phyloP scores from a whole-genome alignment of 2,888 invertebrate genomes.

The Zele albiditarsus region DNA sequence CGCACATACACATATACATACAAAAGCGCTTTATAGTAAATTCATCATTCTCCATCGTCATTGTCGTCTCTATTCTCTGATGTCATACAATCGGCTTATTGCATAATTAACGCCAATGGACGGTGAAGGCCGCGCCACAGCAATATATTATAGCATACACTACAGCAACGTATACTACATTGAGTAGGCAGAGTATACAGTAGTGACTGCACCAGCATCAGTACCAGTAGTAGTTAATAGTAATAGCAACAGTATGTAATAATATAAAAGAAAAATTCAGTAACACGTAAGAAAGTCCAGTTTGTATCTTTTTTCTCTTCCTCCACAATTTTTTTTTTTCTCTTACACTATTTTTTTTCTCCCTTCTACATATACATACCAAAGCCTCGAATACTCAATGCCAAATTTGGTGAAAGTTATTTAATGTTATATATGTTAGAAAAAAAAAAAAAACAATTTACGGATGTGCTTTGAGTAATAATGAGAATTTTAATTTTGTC shows the following conservation, averaged over 20 bases:
- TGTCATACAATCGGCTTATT: conserved; percentile 61
- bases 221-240: too few relatives aligned
- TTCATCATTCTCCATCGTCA: conserved; percentile 10
- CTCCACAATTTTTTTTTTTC: conserved; percentile 11
- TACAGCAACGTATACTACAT: not conserved
- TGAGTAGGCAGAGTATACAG: not conserved
- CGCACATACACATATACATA: not conserved
- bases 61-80: conserved; percentile 54
- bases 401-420: conserved; percentile 53
- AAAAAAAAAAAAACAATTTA: not conserved
- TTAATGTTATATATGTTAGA: not conserved
- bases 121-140: conserved; percentile 61
- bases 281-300: conserved; percentile 57
- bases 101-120: conserved; percentile 67
- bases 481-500: not conserved
- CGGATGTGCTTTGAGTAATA: not conserved
- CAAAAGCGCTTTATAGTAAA: not conserved
- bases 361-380: not conserved
- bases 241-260: conserved; percentile 16
- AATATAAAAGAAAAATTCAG: conserved; percentile 59
- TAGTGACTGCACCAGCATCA: too few relatives aligned
- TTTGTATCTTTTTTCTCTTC: conserved; percentile 24
- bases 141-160: conserved; percentile 53
- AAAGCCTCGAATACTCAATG: conserved; percentile 46
- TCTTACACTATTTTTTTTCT: not conserved